Conservation (phyloP, 2,113 vertebrate species). For the Apistogramma diplotaenia region DNA sequence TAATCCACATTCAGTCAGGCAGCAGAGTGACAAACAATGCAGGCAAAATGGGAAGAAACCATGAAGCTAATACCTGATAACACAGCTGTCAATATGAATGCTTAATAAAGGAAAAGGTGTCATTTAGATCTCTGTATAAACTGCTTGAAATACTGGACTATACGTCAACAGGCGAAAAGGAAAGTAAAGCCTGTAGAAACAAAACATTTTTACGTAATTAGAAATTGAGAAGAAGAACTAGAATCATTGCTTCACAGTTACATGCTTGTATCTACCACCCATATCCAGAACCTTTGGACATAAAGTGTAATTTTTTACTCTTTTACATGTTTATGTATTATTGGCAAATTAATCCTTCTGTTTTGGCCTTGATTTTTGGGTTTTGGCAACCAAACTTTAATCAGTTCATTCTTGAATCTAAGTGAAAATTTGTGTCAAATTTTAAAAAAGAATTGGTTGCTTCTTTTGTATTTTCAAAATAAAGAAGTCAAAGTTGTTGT, state of each 20-base stretch:
- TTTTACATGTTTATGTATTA: not conserved
- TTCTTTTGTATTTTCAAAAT: not conserved
- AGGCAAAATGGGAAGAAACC: not conserved
- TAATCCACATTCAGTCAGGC: not conserved
- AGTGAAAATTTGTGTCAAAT: not conserved
- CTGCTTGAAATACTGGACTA: no score
- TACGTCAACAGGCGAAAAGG: no score
- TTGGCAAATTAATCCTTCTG: not conserved
- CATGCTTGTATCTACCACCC: not conserved
- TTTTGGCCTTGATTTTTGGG: not conserved
- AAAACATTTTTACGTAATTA: not conserved
- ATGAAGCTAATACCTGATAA: not conserved
- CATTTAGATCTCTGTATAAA: no score
- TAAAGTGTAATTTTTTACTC: not conserved
- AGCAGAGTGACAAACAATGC: not conserved
- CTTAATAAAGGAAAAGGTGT: no score
- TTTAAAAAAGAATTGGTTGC: no score
- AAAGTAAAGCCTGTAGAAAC: no score
- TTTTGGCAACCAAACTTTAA: not conserved
- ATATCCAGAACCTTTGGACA: not conserved
- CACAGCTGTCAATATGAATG: not conserved
- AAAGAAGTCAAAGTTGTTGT: no score
- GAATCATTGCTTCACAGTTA: not conserved
- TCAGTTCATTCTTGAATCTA: not conserved
- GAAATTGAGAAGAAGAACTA: not conserved